Evolutionary conservation across 1,140 invertebrate genomes (phyloP).

Genomic region (Thrips palmi): DNA sequence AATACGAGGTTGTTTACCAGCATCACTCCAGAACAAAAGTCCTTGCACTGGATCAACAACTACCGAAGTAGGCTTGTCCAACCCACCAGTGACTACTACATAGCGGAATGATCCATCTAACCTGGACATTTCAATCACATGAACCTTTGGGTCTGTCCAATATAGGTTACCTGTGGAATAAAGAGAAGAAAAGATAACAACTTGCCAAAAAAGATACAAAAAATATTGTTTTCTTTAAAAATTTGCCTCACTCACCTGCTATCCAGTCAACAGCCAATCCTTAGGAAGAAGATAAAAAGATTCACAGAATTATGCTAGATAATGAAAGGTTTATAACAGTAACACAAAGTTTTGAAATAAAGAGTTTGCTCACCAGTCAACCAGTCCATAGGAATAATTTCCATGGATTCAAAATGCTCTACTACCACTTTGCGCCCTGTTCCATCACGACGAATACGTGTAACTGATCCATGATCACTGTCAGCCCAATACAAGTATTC

Average conservation of each 20-base stretch:
- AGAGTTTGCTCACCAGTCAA: constrained; percentile 28
- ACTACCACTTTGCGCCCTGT: constrained; percentile 39
- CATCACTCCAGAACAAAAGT: constrained; percentile 41
- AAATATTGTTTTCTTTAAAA: constrained; percentile 4
- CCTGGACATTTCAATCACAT: constrained; percentile 33
- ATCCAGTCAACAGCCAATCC: constrained; percentile 30
- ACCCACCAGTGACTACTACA: constrained; percentile 26
- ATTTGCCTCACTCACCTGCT: constrained; percentile 16
- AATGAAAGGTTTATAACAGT: constrained; percentile 8
- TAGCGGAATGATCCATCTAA: constrained; percentile 28
- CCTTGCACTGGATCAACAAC: constrained; percentile 43
- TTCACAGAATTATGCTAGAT: neutral
- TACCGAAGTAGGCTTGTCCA: constrained; percentile 31
- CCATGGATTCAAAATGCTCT: constrained; percentile 31
- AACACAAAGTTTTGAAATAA: constrained; percentile 8
- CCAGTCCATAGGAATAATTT: constrained; percentile 42
- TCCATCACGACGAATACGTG: constrained; percentile 57
- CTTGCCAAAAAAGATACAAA: neutral
- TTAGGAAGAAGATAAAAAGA: constrained; percentile 13
- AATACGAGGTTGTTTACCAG: constrained; percentile 27
- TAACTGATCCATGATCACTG: constrained; percentile 50
- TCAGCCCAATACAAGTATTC: constrained; percentile 69
- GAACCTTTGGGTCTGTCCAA: constrained; percentile 38
- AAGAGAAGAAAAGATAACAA: neutral
- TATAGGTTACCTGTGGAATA: constrained; percentile 29